Evolutionary conservation across 2,888 invertebrate genomes (phyloP).

Genomic region (Saturnia japonica): DNA sequence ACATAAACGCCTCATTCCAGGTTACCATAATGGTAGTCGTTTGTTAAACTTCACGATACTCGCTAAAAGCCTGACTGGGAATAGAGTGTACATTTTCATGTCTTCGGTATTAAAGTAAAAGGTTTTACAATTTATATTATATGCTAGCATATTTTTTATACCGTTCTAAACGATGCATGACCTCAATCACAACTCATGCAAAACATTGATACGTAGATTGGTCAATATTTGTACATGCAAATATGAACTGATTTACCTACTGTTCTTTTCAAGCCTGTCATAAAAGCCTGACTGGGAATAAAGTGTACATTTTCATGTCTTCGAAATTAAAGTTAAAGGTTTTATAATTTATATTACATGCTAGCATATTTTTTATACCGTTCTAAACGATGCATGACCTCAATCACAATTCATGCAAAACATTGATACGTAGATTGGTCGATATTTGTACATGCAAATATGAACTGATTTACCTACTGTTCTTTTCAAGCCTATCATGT

Average conservation of each 20-base stretch:
- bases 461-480: too few relatives aligned
- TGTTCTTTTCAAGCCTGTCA: too few relatives aligned
- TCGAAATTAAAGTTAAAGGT: not conserved
- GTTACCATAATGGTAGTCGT: constrained; percentile 20
- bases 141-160: not conserved
- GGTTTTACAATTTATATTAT: not conserved
- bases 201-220: not conserved
- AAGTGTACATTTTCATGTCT: not conserved
- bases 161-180: not conserved
- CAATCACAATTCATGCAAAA: not conserved
- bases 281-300: constrained; percentile 5
- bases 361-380: not conserved
- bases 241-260: too few relatives aligned
- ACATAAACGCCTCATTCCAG: constrained; percentile 20
- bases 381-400: not conserved
- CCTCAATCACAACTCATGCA: not conserved
- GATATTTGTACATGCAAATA: too few relatives aligned
- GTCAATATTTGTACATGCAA: too few relatives aligned
- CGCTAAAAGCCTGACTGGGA: constrained; percentile 5
- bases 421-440: too few relatives aligned
- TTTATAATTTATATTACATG: not conserved
- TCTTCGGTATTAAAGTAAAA: not conserved
- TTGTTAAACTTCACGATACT: constrained; percentile 13
- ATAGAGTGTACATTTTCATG: not conserved
- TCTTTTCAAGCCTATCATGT: too few relatives aligned